Conservation (phyloP, 2,888 invertebrate genomes). For the Galerucella nymphaeae region DNA sequence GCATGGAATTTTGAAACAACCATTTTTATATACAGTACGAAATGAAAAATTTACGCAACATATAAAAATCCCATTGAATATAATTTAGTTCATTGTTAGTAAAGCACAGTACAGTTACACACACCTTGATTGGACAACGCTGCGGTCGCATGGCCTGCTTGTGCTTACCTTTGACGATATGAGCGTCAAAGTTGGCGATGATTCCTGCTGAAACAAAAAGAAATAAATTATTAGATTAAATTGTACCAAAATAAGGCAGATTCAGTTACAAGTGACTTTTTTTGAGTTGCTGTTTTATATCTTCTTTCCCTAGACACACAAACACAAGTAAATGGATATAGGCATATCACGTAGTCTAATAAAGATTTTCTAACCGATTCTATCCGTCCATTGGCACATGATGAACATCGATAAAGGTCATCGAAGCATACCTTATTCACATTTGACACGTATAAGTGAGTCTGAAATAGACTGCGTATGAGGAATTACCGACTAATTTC, state of each 20-base stretch:
- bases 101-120: conserved; percentile 60
- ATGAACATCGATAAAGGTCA: conserved; percentile 42
- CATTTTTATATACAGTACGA: background rate
- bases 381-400: conserved; percentile 34
- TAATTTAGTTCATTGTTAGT: conserved; percentile 27
- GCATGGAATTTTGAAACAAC: background rate
- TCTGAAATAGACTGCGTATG: conserved; percentile 32
- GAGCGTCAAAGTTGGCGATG: conserved; percentile 81
- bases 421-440: conserved; percentile 37
- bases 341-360: conserved; percentile 11
- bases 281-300: too few relatives aligned
- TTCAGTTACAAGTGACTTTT: background rate
- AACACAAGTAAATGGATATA: conserved; percentile 30
- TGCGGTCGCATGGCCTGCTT: conserved; percentile 68
- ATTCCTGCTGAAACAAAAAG: conserved; percentile 80
- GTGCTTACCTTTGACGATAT: conserved; percentile 83
- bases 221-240: conserved; percentile 48
- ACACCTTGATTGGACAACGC: conserved; percentile 67
- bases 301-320: background rate
- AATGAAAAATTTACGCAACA: background rate
- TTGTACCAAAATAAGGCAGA: background rate
- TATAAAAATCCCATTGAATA: conserved; percentile 3
- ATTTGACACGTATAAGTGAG: conserved; percentile 40
- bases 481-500: conserved; percentile 39
- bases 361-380: conserved; percentile 36